Evolutionary conservation across 1,140 invertebrate species (phyloP).

Genomic region (Drosophila jambulina): DNA sequence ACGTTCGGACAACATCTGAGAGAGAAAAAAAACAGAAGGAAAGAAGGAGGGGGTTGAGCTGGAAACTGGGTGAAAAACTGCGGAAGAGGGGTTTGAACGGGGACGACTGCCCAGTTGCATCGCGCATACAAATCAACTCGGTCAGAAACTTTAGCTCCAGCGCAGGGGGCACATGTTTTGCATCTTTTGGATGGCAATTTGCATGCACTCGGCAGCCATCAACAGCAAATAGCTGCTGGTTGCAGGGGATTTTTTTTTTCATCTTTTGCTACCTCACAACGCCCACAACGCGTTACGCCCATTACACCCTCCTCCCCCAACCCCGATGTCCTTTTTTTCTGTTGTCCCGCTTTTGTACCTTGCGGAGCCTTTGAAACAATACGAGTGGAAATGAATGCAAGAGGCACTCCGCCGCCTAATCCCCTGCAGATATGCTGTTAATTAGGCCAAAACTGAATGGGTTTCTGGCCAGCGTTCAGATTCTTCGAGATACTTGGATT

Average conservation of each 20-base stretch:
- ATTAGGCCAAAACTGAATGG: conserved; percentile 55
- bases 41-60: neutral
- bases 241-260: neutral
- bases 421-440: conserved; percentile 60
- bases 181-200: conserved; percentile 82
- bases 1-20: conserved; percentile 79
- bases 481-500: conserved; percentile 32
- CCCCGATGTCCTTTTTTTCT: neutral
- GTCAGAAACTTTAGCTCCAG: conserved; percentile 51
- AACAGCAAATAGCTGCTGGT: conserved; percentile 79
- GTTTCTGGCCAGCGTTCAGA: conserved; percentile 10
- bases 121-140: conserved; percentile 76
- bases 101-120: conserved; percentile 42
- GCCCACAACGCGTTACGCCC: neutral
- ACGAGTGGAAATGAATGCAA: conserved; percentile 53
- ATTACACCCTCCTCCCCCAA: neutral
- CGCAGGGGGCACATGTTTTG: conserved; percentile 69
- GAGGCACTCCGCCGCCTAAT: conserved; percentile 45
- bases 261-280: conserved; percentile 20
- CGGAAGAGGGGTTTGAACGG: neutral
- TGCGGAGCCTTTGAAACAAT: conserved; percentile 65
- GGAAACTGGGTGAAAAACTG: neutral
- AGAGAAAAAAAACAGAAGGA: conserved; percentile 26
- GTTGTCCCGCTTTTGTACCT: conserved; percentile 44
- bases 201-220: conserved; percentile 81